Percentiles rank a stretch among this genome's conserved stretches.
Evolutionary conservation across 2,113 vertebrate genomes (phyloP).

Genomic region (Cephalopholis sonnerati): DNA sequence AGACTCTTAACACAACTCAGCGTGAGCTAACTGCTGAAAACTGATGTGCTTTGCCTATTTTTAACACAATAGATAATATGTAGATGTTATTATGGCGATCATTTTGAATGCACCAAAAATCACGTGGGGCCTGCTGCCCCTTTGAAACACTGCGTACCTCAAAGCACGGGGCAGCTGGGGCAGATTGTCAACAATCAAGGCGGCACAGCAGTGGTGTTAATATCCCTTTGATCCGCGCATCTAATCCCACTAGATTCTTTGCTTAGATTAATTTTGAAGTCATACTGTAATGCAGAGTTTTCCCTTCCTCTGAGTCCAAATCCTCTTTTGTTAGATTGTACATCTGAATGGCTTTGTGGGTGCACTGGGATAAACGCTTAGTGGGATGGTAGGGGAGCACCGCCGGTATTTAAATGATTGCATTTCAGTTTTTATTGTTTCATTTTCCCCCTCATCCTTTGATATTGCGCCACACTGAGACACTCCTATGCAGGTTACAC

Average conservation of each 20-base stretch:
- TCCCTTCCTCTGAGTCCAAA: conserved; percentile 65
- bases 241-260: conserved; percentile 81
- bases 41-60: conserved; percentile 5
- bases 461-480: conserved; percentile 41
- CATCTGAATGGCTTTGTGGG: conserved; percentile 70
- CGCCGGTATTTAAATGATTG: conserved; percentile 63
- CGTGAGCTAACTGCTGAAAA: conserved; percentile 15
- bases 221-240: conserved; percentile 80
- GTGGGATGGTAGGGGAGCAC: conserved; percentile 26
- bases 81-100: conserved; percentile 28
- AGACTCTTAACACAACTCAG: conserved; percentile 41
- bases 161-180: conserved; percentile 61
- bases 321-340: conserved; percentile 79
- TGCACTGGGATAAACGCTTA: conserved; percentile 55
- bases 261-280: conserved; percentile 80
- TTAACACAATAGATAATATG: conserved; percentile 13
- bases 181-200: conserved; percentile 69
- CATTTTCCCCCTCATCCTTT: conserved; percentile 37
- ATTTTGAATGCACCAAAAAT: conserved; percentile 43
- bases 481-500: conserved; percentile 28
- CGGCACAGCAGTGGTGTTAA: conserved; percentile 70
- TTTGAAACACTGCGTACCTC: conserved; percentile 34
- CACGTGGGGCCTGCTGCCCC: conserved; percentile 11
- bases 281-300: conserved; percentile 71
- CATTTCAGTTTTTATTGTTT: conserved; percentile 45